Percentiles rank a stretch among this genome's conserved stretches.
These are phyloP conservation scores for Pachycephala philippinensis DNA, from an alignment of 2,113 vertebrate genomes.

Conservation along the genomic window DNA sequence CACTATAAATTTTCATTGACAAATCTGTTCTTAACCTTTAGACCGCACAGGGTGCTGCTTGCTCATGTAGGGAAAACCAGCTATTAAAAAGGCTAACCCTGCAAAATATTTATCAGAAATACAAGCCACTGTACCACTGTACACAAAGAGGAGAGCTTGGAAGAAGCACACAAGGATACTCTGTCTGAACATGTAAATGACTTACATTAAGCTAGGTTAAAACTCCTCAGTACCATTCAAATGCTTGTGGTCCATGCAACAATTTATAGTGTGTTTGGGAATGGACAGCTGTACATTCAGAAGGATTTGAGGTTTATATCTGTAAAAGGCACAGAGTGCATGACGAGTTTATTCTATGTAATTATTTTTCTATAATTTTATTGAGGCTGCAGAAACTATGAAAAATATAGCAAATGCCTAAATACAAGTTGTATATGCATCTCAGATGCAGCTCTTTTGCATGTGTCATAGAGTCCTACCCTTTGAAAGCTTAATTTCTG, in stretches of 20 bases:
- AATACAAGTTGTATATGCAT: neutral
- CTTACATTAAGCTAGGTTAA: neutral
- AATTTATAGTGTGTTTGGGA: neutral
- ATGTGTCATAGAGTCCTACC: neutral
- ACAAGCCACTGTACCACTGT: neutral
- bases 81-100: neutral
- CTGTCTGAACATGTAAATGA: neutral
- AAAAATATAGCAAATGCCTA: neutral
- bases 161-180: slow-evolving; percentile 4
- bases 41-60: neutral
- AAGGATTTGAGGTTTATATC: neutral
- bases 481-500: neutral
- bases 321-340: neutral
- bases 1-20: neutral
- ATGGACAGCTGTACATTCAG: neutral
- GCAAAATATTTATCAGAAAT: slow-evolving; percentile 3
- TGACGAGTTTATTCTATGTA: neutral
- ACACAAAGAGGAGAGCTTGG: neutral
- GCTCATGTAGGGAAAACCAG: neutral
- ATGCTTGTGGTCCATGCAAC: neutral
- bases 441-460: neutral
- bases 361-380: neutral
- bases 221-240: neutral
- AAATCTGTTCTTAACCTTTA: slow-evolving; percentile 18
- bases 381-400: neutral